Conservation (phyloP, 2,888 invertebrate species). For the Brachyptera risi region DNA sequence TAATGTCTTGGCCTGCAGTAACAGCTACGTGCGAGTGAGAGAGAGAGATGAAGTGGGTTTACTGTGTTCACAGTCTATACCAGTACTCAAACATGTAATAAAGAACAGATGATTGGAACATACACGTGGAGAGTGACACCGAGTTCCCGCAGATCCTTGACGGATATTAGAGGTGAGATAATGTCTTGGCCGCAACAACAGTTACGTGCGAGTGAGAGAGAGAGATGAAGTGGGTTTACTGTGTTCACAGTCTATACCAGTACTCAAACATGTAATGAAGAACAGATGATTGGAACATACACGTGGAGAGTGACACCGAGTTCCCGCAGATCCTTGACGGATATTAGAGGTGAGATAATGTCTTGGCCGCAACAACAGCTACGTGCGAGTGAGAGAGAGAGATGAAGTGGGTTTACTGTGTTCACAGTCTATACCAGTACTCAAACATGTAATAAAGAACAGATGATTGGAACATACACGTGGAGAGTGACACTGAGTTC, state of each 20-base stretch:
- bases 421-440: too few species aligned
- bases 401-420: too few species aligned
- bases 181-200: conserved; percentile 95
- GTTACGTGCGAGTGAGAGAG: too few species aligned
- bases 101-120: conserved; percentile 47
- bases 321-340: conserved; percentile 92
- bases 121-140: conserved; percentile 98
- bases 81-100: too few species aligned
- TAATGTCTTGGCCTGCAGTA: conserved; percentile 95
- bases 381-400: too few species aligned
- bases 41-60: too few species aligned
- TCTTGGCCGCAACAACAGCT: conserved; percentile 94
- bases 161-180: conserved; percentile 92
- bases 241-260: too few species aligned
- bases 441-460: too few species aligned
- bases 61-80: too few species aligned
- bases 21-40: too few species aligned
- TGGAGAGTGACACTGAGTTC: conserved; percentile 97
- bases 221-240: too few species aligned
- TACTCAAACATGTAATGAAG: too few species aligned
- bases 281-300: conserved; percentile 59
- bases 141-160: conserved; percentile 91
- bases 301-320: conserved; percentile 96
- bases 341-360: conserved; percentile 94
- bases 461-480: conserved; percentile 65